Percentiles rank a stretch among this genome's conserved stretches.
These are phyloP conservation scores for Stegostoma tigrinum DNA, from an alignment of 2,113 vertebrate genomes.

Conservation along the genomic window DNA sequence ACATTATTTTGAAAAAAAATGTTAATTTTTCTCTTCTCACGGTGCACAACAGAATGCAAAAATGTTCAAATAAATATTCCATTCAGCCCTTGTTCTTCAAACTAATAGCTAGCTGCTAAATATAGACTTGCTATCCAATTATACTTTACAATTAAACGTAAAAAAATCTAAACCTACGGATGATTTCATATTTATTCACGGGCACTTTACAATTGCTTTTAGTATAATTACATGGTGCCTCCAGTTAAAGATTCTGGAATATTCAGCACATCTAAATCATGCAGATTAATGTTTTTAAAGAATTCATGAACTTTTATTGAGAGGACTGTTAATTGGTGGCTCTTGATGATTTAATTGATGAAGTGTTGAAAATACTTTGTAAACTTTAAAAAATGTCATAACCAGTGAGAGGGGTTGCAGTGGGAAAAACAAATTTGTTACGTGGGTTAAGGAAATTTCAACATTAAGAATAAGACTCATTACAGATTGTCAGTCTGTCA, in stretches of 20 bases:
- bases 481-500: not conserved
- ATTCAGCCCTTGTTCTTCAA: not conserved
- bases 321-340: not conserved
- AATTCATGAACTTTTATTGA: not conserved
- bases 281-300: not conserved
- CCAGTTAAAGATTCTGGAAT: slow-evolving; percentile 7
- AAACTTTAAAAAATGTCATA: not conserved
- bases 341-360: not conserved
- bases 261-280: not conserved
- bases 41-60: not conserved
- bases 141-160: not conserved
- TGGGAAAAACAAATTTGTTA: not conserved
- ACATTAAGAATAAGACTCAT: not conserved
- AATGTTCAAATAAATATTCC: not conserved
- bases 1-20: not conserved
- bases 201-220: not conserved
- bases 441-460: not conserved
- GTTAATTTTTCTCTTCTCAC: not conserved
- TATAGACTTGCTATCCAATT: not conserved
- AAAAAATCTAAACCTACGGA: not conserved
- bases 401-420: not conserved
- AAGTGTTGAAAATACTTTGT: not conserved
- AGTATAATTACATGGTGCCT: not conserved
- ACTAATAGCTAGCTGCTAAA: not conserved
- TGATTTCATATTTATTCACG: slow-evolving; percentile 6